Percentiles rank a stretch among this genome's conserved stretches.
Evolutionary conservation across 2,113 vertebrate genomes (phyloP).

Genomic region (Mungos mungo): DNA sequence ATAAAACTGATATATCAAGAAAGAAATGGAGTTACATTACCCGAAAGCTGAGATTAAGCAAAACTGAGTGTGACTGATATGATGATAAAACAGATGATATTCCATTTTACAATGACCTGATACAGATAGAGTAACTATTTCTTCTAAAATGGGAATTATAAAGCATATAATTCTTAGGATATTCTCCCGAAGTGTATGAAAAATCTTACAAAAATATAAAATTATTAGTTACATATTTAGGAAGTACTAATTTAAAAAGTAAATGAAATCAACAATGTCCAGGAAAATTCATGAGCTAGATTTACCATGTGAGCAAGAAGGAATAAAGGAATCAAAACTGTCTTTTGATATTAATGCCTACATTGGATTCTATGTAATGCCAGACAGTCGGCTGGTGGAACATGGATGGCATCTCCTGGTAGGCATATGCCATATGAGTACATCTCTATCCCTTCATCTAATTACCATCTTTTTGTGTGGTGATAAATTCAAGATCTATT

Average conservation of each 20-base stretch:
- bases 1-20: background rate
- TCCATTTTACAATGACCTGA: background rate
- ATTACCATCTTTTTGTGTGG: background rate
- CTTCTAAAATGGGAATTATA: constrained; percentile 34
- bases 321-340: background rate
- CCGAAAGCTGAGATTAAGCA: constrained; percentile 4
- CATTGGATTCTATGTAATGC: background rate
- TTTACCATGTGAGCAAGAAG: background rate
- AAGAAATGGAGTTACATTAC: constrained; percentile 21
- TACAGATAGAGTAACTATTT: background rate
- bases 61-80: background rate
- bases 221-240: background rate
- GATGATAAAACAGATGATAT: background rate
- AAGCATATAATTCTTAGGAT: background rate
- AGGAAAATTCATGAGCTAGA: background rate
- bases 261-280: background rate
- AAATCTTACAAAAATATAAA: constrained; percentile 32
- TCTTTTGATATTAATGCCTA: background rate
- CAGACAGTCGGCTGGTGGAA: background rate
- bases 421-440: background rate
- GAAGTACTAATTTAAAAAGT: constrained; percentile 20
- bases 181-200: background rate
- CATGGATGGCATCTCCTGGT: background rate
- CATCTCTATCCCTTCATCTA: background rate
- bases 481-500: background rate